Evolutionary conservation across 2,797 vertebrate species (phyloP).

Genomic region (Channallabes apus): DNA sequence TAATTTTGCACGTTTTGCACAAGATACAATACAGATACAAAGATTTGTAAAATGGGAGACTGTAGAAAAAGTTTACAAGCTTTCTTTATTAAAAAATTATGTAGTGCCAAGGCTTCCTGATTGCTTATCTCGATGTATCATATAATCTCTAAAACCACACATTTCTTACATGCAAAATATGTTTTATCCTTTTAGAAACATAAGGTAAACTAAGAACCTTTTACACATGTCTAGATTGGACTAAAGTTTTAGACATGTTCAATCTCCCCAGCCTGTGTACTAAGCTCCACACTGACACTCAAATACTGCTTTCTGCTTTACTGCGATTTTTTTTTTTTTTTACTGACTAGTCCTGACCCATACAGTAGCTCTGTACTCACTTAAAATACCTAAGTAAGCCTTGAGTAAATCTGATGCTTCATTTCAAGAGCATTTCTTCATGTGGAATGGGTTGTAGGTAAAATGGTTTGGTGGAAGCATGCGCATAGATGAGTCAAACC

Average conservation of each 20-base stretch:
- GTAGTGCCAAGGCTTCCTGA: no score
- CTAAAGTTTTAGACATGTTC: no score
- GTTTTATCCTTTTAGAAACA: background rate
- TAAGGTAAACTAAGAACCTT: background rate
- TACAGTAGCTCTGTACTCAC: background rate
- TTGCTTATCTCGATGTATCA: background rate
- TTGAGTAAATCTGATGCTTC: background rate
- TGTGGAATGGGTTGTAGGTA: background rate
- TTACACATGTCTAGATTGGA: background rate
- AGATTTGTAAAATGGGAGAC: no score
- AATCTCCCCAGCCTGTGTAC: background rate
- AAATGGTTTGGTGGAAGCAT: conserved; percentile 15
- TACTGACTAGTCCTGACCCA: background rate
- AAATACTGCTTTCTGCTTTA: no score
- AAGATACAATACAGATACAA: no score
- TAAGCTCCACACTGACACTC: background rate
- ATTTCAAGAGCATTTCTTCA: background rate
- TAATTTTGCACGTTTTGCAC: background rate
- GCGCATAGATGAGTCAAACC: background rate
- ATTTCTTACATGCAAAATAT: background rate
- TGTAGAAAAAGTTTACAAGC: no score
- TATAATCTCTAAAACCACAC: background rate
- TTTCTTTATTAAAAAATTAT: no score
- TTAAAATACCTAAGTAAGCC: background rate
- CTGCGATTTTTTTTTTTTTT: no score